Evolutionary conservation across 2,888 invertebrate genomes (phyloP).

Genomic region (Pterostichus niger): DNA sequence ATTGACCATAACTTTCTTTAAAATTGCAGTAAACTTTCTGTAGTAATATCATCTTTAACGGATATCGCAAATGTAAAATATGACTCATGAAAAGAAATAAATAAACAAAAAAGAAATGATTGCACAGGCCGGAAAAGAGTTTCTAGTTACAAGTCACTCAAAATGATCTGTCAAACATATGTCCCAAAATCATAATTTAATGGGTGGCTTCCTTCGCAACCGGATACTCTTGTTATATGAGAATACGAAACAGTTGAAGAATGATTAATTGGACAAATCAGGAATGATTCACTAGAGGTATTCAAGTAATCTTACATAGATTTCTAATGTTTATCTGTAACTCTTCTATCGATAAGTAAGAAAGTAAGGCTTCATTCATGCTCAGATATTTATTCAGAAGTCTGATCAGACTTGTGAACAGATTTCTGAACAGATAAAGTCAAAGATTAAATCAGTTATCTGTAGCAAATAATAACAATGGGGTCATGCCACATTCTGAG

Average conservation of each 20-base stretch:
- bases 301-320: too few relatives aligned
- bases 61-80: slow-evolving; percentile 19
- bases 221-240: slow-evolving; percentile 7
- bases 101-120: slow-evolving; percentile 35
- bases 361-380: too few relatives aligned
- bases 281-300: neutral
- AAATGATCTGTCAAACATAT: slow-evolving; percentile 17
- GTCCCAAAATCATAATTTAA: neutral
- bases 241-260: slow-evolving; percentile 2
- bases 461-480: too few relatives aligned
- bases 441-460: too few relatives aligned
- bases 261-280: slow-evolving; percentile 1
- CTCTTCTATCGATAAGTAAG: too few relatives aligned
- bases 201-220: slow-evolving; percentile 7
- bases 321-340: too few relatives aligned
- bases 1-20: neutral
- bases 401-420: too few relatives aligned
- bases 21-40: neutral
- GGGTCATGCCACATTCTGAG: too few relatives aligned
- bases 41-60: neutral
- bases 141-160: slow-evolving; percentile 17
- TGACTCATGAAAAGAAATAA: slow-evolving; percentile 16
- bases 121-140: slow-evolving; percentile 22
- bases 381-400: too few relatives aligned
- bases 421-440: too few relatives aligned